Conservation (phyloP, 2,797 vertebrate species). For the Heteromormyrus szaboi region DNA sequence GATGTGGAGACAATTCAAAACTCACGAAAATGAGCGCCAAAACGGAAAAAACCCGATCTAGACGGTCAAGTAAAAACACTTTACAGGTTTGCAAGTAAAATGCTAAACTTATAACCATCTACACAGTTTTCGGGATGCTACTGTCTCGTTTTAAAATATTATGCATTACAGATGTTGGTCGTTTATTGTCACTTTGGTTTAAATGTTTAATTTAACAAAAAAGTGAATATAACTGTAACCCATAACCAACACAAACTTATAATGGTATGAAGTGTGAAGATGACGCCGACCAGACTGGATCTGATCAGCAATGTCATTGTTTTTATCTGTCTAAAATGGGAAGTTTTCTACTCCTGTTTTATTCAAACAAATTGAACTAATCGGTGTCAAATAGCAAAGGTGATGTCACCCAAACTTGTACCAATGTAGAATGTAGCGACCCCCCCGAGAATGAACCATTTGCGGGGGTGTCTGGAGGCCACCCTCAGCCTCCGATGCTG, state of each 20-base stretch:
- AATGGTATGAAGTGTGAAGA: not conserved
- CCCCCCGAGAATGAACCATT: not conserved
- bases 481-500: not conserved
- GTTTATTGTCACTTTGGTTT: not conserved
- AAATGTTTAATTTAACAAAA: not conserved
- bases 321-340: not conserved
- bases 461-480: not conserved
- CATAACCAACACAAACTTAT: not conserved
- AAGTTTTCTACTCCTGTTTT: not conserved
- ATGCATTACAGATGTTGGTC: not conserved
- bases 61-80: not conserved
- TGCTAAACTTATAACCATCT: not conserved
- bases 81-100: not conserved
- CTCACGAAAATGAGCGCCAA: not conserved
- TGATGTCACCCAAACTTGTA: not conserved
- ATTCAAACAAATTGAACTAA: not conserved
- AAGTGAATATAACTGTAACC: not conserved
- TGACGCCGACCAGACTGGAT: not conserved
- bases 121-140: not conserved
- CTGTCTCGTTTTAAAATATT: not conserved
- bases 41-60: not conserved
- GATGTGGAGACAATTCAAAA: not conserved
- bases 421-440: not conserved
- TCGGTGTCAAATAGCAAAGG: not conserved
- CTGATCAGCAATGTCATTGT: not conserved